Percentiles rank a stretch among this genome's conserved stretches.
phyloP scores from a whole-genome alignment of 2,797 vertebrate genomes.

The Hirundo rustica region DNA sequence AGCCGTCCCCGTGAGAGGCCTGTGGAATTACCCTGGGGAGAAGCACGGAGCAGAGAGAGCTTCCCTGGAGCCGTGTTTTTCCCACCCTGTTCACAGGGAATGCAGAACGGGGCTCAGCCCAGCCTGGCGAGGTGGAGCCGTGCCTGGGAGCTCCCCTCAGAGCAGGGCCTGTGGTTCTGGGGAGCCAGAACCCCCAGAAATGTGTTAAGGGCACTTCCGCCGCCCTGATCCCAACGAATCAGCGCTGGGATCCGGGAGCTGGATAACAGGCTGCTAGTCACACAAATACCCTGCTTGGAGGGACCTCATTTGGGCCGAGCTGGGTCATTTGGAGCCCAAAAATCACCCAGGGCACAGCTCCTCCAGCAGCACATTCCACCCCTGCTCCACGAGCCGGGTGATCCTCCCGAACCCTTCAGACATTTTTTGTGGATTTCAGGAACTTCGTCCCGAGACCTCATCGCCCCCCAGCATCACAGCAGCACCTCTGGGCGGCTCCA shows the following conservation, averaged over 20 bases:
- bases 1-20: neutral
- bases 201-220: neutral
- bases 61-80: fast-evolving
- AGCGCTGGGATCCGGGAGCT: fast-evolving
- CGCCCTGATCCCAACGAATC: neutral
- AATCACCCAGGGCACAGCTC: neutral
- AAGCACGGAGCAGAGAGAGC: neutral
- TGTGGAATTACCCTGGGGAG: neutral
- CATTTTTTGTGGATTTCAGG: neutral
- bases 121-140: fast-evolving
- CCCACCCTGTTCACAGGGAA: fast-evolving
- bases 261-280: neutral
- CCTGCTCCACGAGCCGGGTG: fast-evolving
- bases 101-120: fast-evolving
- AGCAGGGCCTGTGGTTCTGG: fast-evolving
- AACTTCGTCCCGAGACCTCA: fast-evolving
- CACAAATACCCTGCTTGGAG: neutral
- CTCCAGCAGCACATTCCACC: neutral
- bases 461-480: neutral
- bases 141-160: neutral
- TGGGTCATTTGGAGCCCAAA: neutral
- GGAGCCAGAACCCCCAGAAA: fast-evolving
- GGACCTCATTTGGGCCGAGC: neutral
- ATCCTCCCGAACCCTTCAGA: neutral
- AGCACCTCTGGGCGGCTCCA: neutral